Evolutionary conservation across 2,113 vertebrate species (phyloP), one percentile per base, ranked within the genome.

Genomic region (Enhydra lutris): DNA sequence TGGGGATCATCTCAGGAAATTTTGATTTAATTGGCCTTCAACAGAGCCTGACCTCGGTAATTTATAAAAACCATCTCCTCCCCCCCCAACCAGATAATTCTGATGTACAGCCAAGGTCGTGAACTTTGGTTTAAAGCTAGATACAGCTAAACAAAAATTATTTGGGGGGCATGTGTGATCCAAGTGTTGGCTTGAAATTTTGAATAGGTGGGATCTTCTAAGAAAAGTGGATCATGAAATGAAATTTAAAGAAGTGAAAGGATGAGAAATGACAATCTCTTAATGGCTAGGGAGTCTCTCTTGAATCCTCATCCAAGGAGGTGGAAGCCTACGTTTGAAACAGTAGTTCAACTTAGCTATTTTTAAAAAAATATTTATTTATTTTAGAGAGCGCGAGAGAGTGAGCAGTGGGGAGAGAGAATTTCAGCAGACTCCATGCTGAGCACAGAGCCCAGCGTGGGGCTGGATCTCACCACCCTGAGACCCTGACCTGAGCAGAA

Each of bases 71-170:
- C 10, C 18, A 6, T 2, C 7, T 2, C 52, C 52, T 18, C 52
- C 52, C 17, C 0, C 1, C 36, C 12, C n/a, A 3, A 23, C 12
- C 26, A 31, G 14, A 84, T 52, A 65, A 79, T 82, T 90, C 73
- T 87, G 88, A 78, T 47, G 10, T 45, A 7, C 23, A 88, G 47
- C 39, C 31, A 80, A 93, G 7, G 45, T 50, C 47, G 34, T 80
- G 78, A 95, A 74, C 82, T 89, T 92, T 69, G 31, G n/a, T 50
- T 71, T 96, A 92, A 74, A 83, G 69, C 55, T 88, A 69, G 42
- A 91, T 23, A 95, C 57, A 24, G 9, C 57, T 88, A 83, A 52
- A 84, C 8, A 91, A 92, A 93, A 61, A 80, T 57, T 84, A 20
- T 26, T 14, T 18, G 20, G 26, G 36, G 85, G 57, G 11, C 76